Evolutionary conservation across 2,888 invertebrate genomes (phyloP), one percentile per base, ranked within the genome.

Genomic region (Phyto melanocephala): DNA sequence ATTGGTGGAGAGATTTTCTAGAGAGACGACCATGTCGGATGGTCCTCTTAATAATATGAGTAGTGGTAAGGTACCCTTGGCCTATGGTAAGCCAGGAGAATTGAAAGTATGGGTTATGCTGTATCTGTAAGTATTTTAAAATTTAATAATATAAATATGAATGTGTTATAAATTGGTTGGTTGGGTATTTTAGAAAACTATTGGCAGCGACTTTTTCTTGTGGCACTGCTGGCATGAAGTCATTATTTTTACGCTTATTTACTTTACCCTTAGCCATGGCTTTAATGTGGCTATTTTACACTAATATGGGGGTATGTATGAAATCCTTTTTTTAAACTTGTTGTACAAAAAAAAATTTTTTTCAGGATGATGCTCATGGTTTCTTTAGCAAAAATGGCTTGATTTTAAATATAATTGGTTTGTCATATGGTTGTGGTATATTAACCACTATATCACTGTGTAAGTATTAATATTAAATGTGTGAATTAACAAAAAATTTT

Each of bases 1-100:
- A 0, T 91, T 98, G 15, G 97, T 98, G 0, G 97, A 98, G 86
- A 96, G 97, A 87, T 98, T 98, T 90, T 96, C 96, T 88, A 91
- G 95, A 37, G 97, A 98, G 91, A 97, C 97, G 0, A 94, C 94
- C 7, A 92, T 93, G 37, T 93, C 93, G 76, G 93, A 93, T 85
- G 92, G 93, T 3, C 93, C 94, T 47, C 90, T 93, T 1, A 93
- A 94, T 88, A 92, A 94, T 0, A 88, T 90, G 86, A 91, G 92
- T 6, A 91, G 91, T 20, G 94, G 94, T 83, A 95, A 95, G 88
- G 93, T 96, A 78, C 95, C 96, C 15, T 90, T 96, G 80, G 94
- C 95, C 2, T 94, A 96, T 85, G 96, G 96, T 15, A 94, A 94
- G 85, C 95, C 96, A 0, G 93, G 95, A 8, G 93, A 94, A 11